Evolutionary conservation across 2,888 invertebrate genomes (phyloP), one percentile per base, ranked within the genome.

Genomic region (Margaritifera margaritifera): DNA sequence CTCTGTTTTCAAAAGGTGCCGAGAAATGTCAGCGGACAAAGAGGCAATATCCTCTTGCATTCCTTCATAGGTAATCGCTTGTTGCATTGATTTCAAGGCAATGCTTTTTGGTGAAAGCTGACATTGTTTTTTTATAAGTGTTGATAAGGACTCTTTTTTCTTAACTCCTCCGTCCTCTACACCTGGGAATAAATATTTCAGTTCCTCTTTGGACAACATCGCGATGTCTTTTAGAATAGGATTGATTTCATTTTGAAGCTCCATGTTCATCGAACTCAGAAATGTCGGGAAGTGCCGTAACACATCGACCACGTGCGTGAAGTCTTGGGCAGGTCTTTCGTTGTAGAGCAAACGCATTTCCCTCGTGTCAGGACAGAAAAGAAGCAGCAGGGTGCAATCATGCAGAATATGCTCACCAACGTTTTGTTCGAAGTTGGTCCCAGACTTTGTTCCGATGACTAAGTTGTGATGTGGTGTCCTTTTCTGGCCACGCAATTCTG

Each of bases 261-360:
- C 42, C 42, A 62, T 50, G 4, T 57, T 60, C 15, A 81, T 31
- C 1, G 77, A 78, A n/a, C 65, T 63, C n/a, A 83, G 27, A 66
- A 81, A 83, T 8, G 76, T 75, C 19, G 79, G 69, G 52, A 81
- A 81, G 66, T 83, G 79, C 25, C 75, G 68, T 19, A 83, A 50
- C 6, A 79, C 78, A 51, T 80, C 80, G 52, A 70, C 64, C 1
- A 83, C 70, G 54, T 79, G 77, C 18, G 66, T 67, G 62, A 77
- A 77, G 62, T 78, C 75, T 62, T 80, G 75, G 19, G 73, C 76
- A 31, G 77, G 78, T 55, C 69, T 69, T 53, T 79, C 77, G 54
- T 78, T 73, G 63, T 80, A 80, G 20, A 72, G 25, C 25, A 81
- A 56, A 27, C 70, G 69, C 27, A 79, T 72, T 59, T 77, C 72